Conservation (phyloP, 2,888 invertebrate species). For the Tetranychus piercei region DNA sequence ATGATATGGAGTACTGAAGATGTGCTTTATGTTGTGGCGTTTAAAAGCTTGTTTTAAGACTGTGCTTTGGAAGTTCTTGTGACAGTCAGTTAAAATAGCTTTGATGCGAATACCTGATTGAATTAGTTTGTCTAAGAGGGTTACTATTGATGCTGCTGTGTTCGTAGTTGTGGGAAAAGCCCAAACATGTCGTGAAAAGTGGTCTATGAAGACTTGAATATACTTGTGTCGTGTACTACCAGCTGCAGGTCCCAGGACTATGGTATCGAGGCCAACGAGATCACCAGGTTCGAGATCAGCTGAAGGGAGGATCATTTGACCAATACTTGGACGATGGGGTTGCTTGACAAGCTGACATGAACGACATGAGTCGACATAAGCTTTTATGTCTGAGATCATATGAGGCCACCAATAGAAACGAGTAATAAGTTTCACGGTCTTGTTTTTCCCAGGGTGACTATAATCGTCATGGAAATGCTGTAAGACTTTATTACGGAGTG, state of each 20-base stretch:
- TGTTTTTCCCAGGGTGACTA: not conserved
- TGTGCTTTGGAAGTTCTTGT: constrained; percentile 6
- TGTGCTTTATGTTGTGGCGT: not conserved
- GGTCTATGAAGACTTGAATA: constrained; percentile 13
- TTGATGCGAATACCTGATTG: too few species aligned
- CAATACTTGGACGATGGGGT: not conserved
- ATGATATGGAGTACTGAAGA: constrained; percentile 10
- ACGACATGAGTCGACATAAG: not conserved
- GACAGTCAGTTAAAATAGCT: constrained; percentile 7
- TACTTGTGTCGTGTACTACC: not conserved
- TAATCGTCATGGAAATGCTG: not conserved
- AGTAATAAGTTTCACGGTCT: not conserved
- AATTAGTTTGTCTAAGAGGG: not conserved
- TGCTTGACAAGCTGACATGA: not conserved
- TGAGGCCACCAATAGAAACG: not conserved
- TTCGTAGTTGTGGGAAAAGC: constrained; percentile 3
- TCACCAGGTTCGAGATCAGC: not conserved
- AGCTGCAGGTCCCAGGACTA: constrained; percentile 13
- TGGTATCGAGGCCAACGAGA: not conserved
- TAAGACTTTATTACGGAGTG: not conserved
- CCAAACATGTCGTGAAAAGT: constrained; percentile 10
- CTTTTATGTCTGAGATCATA: not conserved
- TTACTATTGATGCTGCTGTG: not conserved
- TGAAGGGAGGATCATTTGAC: not conserved
- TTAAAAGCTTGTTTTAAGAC: not conserved